Evolutionary conservation across 2,888 invertebrate species (phyloP), one percentile per base, ranked within the genome.

Genomic region (Drosophila borborema): DNA sequence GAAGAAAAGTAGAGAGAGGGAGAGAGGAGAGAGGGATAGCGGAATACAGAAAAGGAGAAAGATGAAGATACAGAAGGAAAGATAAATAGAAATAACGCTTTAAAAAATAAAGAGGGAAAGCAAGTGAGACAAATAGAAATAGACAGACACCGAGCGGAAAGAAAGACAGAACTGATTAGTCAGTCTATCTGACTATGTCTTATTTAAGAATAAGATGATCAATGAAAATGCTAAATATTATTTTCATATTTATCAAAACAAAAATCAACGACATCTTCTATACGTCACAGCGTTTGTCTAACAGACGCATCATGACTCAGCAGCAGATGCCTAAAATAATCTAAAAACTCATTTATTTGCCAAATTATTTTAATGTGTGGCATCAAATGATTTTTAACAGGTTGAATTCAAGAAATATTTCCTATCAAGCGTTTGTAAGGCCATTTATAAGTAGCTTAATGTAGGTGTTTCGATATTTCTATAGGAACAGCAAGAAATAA

Each of bases 281-380:
- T 64, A 86, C 84, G 88, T 84, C 88, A 87, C 43, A 12, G 36
- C n/a, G 7, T 8, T 60, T 49, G 67, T 72, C 70, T 82, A 66
- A 69, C 67, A 64, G 56, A 75, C 75, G 64, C 72, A 77, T 23
- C 77, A 54, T 85, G 88, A 85, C 69, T 85, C 88, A 88, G 88
- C 86, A 79, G 53, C 69, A 55, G 65, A 65, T 82, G 64, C 70
- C 66, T 23, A 72, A 85, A 88, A 85, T 85, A 85, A 72, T 79
- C 81, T 28, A 20, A 34, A 72, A 82, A 79, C 74, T 84, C 85
- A 84, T 85, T 77, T 74, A 68, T 56, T 56, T 64, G 71, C 58
- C 56, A 74, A 83, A 74, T 72, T 71, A 83, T 83, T 83, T 79
- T 69, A 73, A 81, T 86, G 79, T 48, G 59, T 51, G 69, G 56